Conservation (phyloP, 2,797 vertebrate genomes). For the Dendrocincla fuliginosa region DNA sequence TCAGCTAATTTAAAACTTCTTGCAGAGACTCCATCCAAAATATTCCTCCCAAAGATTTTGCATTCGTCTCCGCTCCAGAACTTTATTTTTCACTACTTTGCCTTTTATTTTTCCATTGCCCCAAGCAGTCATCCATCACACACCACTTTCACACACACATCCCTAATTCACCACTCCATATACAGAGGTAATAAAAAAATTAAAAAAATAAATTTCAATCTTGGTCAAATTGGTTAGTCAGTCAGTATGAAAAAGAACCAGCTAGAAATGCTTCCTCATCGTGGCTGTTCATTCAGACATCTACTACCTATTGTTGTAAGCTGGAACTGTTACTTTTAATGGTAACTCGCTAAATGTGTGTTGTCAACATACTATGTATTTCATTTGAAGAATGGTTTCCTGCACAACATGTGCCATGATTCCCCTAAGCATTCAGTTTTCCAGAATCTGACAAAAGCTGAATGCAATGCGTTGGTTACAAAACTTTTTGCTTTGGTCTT, state of each 20-base stretch:
- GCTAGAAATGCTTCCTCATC: neutral
- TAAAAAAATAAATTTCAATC: neutral
- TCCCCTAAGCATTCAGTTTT: neutral
- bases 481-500: neutral
- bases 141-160: neutral
- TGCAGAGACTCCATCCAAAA: neutral
- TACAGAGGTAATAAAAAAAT: neutral
- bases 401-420: neutral
- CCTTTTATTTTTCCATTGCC: neutral
- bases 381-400: neutral
- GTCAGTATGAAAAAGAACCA: neutral
- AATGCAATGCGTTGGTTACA: neutral
- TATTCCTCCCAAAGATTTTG: neutral
- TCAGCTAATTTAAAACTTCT: neutral
- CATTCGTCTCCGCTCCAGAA: neutral
- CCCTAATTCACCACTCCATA: neutral
- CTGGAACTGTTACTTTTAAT: neutral
- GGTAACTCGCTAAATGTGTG: rapidly evolving
- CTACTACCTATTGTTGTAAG: neutral
- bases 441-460: neutral
- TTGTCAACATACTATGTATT: neutral
- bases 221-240: neutral
- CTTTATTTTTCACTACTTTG: neutral
- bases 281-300: neutral
- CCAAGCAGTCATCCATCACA: neutral